Conservation (phyloP, 2,888 invertebrate species). For the Plebejus melissa region DNA sequence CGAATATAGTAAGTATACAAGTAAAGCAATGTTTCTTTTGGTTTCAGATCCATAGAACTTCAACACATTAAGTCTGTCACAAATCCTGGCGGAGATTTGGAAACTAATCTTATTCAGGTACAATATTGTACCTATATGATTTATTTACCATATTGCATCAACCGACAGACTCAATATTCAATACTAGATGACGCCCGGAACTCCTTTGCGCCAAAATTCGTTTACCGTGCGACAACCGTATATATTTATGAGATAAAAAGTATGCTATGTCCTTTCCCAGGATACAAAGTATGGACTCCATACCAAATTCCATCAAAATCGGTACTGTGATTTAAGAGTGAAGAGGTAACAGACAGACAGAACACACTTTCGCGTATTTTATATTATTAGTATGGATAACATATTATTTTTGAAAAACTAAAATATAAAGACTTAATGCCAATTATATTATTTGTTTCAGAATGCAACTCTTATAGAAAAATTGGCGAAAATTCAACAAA, state of each 20-base stretch:
- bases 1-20: not conserved
- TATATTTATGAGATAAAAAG: too few relatives aligned
- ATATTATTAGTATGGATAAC: not conserved
- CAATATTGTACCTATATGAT: too few relatives aligned
- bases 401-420: not conserved
- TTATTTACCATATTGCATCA: too few relatives aligned
- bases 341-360: too few relatives aligned
- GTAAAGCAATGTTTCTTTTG: slow-evolving; percentile 30
- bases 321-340: too few relatives aligned
- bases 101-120: slow-evolving; percentile 56
- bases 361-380: not conserved
- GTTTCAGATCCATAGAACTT: slow-evolving; percentile 56
- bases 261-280: too few relatives aligned
- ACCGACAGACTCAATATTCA: too few relatives aligned
- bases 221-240: too few relatives aligned
- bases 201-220: too few relatives aligned
- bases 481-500: slow-evolving; percentile 50
- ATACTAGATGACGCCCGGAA: too few relatives aligned
- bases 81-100: slow-evolving; percentile 53
- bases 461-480: slow-evolving; percentile 51
- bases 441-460: slow-evolving; percentile 45
- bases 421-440: not conserved
- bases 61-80: slow-evolving; percentile 59
- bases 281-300: too few relatives aligned
- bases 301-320: too few relatives aligned